These are phyloP conservation scores for Cinara cedri DNA, from an alignment of 2,888 invertebrate genomes.

Conservation along the genomic window DNA sequence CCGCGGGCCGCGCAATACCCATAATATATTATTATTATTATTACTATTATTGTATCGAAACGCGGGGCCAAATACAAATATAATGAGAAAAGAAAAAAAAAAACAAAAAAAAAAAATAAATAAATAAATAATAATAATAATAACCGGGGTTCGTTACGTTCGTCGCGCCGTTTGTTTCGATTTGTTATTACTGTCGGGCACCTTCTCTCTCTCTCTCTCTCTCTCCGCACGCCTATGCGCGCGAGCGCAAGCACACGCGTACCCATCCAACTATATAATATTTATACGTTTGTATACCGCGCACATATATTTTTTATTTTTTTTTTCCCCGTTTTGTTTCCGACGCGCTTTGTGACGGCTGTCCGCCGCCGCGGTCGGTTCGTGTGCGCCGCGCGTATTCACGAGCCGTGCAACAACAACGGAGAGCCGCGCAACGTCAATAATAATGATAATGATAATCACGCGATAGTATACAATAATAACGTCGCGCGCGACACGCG, in stretches of 20 bases:
- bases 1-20: neutral
- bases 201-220: too few relatives aligned
- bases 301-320: neutral
- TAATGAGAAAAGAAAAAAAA: too few relatives aligned
- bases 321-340: slow-evolving; percentile 14
- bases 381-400: slow-evolving; percentile 12
- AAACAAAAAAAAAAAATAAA: too few relatives aligned
- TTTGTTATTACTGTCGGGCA: too few relatives aligned
- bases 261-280: neutral
- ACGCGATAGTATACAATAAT: neutral
- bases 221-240: too few relatives aligned
- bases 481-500: slow-evolving; percentile 31
- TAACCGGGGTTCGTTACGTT: neutral
- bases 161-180: too few relatives aligned
- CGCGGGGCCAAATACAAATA: too few relatives aligned
- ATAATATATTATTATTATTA: neutral
- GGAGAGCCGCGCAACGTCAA: slow-evolving; percentile 5
- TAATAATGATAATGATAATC: slow-evolving; percentile 2
- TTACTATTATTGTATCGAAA: too few relatives aligned
- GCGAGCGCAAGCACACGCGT: too few relatives aligned
- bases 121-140: neutral
- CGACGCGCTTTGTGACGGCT: slow-evolving; percentile 13
- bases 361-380: slow-evolving; percentile 11
- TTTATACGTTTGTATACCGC: neutral
- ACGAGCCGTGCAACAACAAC: neutral